A percentile compares a stretch with the other conserved stretches of the same genome.
Evolutionary conservation across 2,113 vertebrate species (phyloP).

Genomic region (Apteryx mantelli): DNA sequence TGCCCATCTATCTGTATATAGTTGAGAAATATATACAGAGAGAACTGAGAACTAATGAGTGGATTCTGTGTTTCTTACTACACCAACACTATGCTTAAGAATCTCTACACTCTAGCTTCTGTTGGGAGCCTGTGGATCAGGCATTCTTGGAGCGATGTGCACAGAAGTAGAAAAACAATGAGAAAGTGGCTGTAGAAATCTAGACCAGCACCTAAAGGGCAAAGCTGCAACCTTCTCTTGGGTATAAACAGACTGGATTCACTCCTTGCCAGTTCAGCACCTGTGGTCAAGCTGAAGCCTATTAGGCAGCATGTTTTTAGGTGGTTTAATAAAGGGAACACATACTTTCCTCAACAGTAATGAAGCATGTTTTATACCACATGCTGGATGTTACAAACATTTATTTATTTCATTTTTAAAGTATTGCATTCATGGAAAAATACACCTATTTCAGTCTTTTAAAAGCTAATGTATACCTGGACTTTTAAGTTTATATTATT

Average conservation of each 20-base stretch:
- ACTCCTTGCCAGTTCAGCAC: background rate
- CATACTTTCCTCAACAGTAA: fast-evolving
- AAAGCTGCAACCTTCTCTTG: background rate
- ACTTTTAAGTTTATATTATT: background rate
- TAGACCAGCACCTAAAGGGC: background rate
- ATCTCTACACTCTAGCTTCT: background rate
- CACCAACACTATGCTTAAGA: background rate
- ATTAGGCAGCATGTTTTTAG: background rate
- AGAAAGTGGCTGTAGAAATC: background rate
- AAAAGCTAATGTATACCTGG: background rate
- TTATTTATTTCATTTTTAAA: background rate
- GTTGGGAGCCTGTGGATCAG: background rate
- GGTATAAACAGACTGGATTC: background rate
- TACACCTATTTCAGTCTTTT: background rate
- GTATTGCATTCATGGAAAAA: background rate
- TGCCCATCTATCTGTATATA: background rate
- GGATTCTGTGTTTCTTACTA: background rate
- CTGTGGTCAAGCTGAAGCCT: background rate
- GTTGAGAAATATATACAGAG: background rate
- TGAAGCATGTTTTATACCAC: background rate
- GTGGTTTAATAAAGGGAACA: background rate
- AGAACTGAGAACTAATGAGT: background rate
- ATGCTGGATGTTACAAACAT: background rate
- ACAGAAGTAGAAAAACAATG: background rate
- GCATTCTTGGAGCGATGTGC: background rate